Base-by-base conservation (phyloP, 1,140 invertebrate genomes). In the Doryteuthis pealeii region DNA sequence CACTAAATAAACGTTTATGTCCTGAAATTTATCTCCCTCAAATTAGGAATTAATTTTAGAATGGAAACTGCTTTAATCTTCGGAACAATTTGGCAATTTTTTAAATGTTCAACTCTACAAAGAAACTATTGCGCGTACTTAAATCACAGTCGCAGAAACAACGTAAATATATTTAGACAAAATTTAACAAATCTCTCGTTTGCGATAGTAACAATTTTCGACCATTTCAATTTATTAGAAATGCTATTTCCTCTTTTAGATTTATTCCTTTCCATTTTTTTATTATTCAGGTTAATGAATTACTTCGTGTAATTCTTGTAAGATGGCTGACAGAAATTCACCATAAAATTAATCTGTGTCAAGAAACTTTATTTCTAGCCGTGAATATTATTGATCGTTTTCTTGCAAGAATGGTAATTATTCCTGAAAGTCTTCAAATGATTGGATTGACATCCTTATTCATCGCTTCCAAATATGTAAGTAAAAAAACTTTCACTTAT, bases 341-440 rank as follows among this genome's bases (percentile, higher is more conserved):
- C 54, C 81, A 80, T 26, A 75, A 79, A 12, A 49, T 82, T 26
- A 74, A 72, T 35, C 71, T 83, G 15, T 77, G 76, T 43, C 81
- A 82, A 70, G 80, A 81, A 72, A 83, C 79, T 1, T 68, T 83
- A 10, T 83, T 79, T 71, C 73, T 82, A 10, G 73, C 80, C 14
- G 81, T 83, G 4, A 82, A 83, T 68, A 77, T 83, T 32, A 74
- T 83, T 26, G 82, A 83, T 69, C 73, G 82, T 33, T 76, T 81
- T 30, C 72, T 83, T 10, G 76, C 79, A 31, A 70, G 75, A 14
- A 81, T 81, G 76, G 76, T 78, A 14, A 77, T 81, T 22, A 73
- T 77, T 14, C 69, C 74, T 35, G 81, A 81, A 40, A 81, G 79
- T 68, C 71, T 83, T 3, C 79, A 82, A 62, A 69, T 83, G 14